Conservation (phyloP, 2,113 vertebrate species). For the Manacus vitellinus region DNA sequence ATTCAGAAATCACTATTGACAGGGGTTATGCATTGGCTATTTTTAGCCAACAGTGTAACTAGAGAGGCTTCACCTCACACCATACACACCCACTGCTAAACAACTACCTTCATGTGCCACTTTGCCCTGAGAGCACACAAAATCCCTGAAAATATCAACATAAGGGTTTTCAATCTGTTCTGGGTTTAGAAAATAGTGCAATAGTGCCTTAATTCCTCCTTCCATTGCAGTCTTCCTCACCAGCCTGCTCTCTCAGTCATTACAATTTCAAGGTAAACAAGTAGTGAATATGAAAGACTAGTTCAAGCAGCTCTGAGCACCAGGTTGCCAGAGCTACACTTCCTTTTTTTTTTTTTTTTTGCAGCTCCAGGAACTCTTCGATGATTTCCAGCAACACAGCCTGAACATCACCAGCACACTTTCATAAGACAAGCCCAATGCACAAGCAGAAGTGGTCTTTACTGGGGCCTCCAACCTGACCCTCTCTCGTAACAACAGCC, state of each 20-base stretch:
- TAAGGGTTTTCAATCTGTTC: neutral
- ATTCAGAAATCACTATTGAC: neutral
- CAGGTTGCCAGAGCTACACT: neutral
- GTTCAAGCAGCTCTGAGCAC: neutral
- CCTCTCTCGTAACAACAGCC: neutral
- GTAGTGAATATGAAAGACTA: neutral
- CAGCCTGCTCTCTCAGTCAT: neutral
- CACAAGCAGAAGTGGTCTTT: neutral
- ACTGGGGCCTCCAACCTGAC: accelerated
- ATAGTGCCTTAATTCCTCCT: neutral
- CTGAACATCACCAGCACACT: neutral
- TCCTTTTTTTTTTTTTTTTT: neutral
- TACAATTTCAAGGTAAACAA: neutral
- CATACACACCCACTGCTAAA: neutral
- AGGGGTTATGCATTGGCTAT: neutral
- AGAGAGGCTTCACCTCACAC: neutral
- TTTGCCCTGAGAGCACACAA: neutral
- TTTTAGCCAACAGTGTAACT: neutral
- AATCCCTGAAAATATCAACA: neutral
- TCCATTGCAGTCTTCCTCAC: neutral
- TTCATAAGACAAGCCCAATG: neutral
- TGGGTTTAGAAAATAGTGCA: neutral
- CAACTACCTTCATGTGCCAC: neutral
- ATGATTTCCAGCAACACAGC: neutral
- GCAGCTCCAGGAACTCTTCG: neutral